Base-by-base conservation (phyloP, 2,113 vertebrate species). In the Melanerpes formicivorus region DNA sequence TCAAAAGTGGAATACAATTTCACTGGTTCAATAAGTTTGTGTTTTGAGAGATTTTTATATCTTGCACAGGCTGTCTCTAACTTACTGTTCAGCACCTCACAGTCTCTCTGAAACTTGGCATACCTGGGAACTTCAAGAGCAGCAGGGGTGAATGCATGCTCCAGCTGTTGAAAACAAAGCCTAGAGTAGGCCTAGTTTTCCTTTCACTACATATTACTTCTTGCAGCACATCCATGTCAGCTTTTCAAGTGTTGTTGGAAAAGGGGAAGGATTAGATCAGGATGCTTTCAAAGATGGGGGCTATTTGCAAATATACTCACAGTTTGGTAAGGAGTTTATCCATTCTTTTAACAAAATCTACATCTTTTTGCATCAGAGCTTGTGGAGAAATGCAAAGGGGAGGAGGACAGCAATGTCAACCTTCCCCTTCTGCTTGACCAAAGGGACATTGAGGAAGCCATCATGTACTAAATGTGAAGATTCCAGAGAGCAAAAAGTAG, bases 1-100 rank as follows among this genome's bases (percentile, higher is more conserved):
- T 93, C 81, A 95, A 34, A 88, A 86, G 32, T 72, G 58, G 77
- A 93, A 95, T 96, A 95, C 44, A 94, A 6, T 60, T 93, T 62
- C 50, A 95, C 19, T 94, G 85, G 66, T 88, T 91, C 40, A 88
- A 78, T 87, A 73, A 30, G 13, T 90, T 75, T 85, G 84, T 80
- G 84, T 87, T 56, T 58, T 58, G 80, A 40, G 34, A 34, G 22
- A 10, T 91, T 19, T 91, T 83, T 78, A 1, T 12, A 1, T 40
- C 4, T 26, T n/a, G 66, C 44, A 27, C 18, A 14, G 21, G 14
- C 26, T 63, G 40, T 40, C 34, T 87, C 26, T 40, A 13, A 1
- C 4, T 54, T 76, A 5, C 50, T 66, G 59, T 59, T 44, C 23
- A 2, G 21, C 29, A 2, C 64, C 52, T 62, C 63, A 1, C 15